Evolutionary conservation across 2,113 vertebrate species (phyloP), one percentile per base, ranked within the genome.

Genomic region (Raja brachyura): DNA sequence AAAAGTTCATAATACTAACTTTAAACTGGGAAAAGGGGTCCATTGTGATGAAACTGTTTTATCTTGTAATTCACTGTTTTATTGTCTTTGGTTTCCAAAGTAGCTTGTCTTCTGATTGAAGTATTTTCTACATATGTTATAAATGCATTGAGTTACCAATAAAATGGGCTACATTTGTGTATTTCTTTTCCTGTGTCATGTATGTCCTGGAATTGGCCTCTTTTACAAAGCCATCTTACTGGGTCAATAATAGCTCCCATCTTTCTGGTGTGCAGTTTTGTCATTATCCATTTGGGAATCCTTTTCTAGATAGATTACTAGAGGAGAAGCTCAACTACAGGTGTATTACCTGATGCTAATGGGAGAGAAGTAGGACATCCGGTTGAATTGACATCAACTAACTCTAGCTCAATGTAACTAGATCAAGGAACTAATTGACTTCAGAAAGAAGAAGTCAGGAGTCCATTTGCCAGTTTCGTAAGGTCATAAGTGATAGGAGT

Each of bases 31-130:
- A 96, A 95, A 95, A 97, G 96, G 96, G 97, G 97, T 97, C 97
- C 97, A 97, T 97, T 97, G 97, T 97, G 96, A 97, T 97, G 96
- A 97, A 96, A 96, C 96, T 97, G 97, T 97, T 97, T 97, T 92
- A 97, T 97, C 97, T 97, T 97, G 97, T 96, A 96, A 97, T 97
- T 97, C 96, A 97, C 96, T 97, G 97, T 97, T 92, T 48, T 92
- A 92, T 97, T 97, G 97, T 97, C 97, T 97, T 97, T 97, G 97
- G 97, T 97, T 97, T 97, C 97, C 97, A 97, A 97, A 97, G 97
- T 97, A 97, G 97, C 97, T 97, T 97, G 97, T 97, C 97, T 97
- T 97, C 97, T 97, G 90, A 92, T 92, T 92, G 90, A 97, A 97
- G 97, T 97, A 97, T 97, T 97, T 97, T 97, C 97, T 97, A 97